phyloP scores from a whole-genome alignment of 2,888 invertebrate species.

The Chymomyza caudatula region DNA sequence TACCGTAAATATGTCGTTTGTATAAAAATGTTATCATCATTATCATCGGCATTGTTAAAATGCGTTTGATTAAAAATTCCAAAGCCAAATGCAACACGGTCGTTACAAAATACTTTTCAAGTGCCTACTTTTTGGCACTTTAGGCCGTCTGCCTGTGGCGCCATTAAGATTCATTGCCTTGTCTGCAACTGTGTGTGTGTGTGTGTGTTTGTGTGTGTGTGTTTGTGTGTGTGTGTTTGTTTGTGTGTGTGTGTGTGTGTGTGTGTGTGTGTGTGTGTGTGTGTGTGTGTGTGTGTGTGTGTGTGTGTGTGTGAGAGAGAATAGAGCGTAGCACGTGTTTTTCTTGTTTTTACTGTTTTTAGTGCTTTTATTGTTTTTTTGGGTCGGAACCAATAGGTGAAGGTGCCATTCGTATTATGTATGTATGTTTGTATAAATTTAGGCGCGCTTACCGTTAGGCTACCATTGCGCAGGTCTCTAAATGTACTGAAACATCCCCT shows the following conservation, averaged over 20 bases:
- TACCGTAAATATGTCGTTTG: not conserved
- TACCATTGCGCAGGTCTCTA: conserved; percentile 71
- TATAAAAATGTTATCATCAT: not conserved
- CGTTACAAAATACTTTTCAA: not conserved
- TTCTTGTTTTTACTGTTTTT: not conserved
- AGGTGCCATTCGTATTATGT: conserved; percentile 15
- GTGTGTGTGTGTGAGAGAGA: not conserved
- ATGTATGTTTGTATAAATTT: conserved; percentile 23
- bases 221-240: not conserved
- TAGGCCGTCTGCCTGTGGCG: not conserved
- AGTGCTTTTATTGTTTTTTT: conserved; percentile 48
- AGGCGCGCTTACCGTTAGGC: conserved; percentile 40
- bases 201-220: not conserved
- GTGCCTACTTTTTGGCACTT: not conserved
- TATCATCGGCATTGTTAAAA: not conserved
- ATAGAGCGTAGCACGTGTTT: not conserved
- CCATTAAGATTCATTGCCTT: not conserved
- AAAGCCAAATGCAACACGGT: conserved; percentile 13
- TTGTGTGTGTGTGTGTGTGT: not conserved
- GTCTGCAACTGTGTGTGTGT: not conserved
- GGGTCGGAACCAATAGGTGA: conserved; percentile 63
- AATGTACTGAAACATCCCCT: conserved; percentile 65
- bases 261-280: not conserved
- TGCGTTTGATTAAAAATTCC: conserved; percentile 51
- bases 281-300: not conserved